phyloP scores from a whole-genome alignment of 1,140 invertebrate genomes.

The Aricia agestis region DNA sequence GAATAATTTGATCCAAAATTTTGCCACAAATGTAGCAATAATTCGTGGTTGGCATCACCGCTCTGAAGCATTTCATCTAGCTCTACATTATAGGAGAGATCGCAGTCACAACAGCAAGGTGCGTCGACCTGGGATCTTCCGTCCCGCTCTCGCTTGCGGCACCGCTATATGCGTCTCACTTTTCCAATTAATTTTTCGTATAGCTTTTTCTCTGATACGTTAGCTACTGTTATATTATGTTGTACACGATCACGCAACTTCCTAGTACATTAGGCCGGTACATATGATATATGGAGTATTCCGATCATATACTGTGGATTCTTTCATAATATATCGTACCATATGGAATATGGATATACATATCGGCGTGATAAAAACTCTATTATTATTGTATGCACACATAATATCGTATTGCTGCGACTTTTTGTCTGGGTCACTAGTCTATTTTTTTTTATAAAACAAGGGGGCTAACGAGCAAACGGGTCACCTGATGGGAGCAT shows the following conservation, averaged over 20 bases:
- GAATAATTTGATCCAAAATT: neutral
- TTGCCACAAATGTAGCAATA: neutral
- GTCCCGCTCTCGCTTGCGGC: constrained; percentile 25
- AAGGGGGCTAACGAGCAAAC: no score
- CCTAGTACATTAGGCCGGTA: constrained; percentile 15
- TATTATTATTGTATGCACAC: no score
- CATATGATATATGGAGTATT: neutral
- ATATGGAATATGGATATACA: no score
- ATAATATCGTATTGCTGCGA: no score
- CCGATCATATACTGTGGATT: neutral
- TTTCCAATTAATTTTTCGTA: constrained; percentile 42
- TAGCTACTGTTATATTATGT: constrained; percentile 35
- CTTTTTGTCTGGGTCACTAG: no score
- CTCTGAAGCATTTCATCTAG: constrained; percentile 7
- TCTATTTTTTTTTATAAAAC: no score
- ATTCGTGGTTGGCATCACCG: neutral
- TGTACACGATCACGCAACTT: constrained; percentile 34
- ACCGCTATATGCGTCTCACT: constrained; percentile 28
- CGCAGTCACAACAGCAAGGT: constrained; percentile 34
- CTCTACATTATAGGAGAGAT: constrained; percentile 30
- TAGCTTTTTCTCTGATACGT: constrained; percentile 39
- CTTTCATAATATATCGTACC: no score
- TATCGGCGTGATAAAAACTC: no score
- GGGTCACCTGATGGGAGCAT: no score
- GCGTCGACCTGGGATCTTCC: constrained; percentile 33